These are phyloP conservation scores for Xestoiulus laeticollis DNA, from an alignment of 2,888 invertebrate genomes.

Conservation along the genomic window DNA sequence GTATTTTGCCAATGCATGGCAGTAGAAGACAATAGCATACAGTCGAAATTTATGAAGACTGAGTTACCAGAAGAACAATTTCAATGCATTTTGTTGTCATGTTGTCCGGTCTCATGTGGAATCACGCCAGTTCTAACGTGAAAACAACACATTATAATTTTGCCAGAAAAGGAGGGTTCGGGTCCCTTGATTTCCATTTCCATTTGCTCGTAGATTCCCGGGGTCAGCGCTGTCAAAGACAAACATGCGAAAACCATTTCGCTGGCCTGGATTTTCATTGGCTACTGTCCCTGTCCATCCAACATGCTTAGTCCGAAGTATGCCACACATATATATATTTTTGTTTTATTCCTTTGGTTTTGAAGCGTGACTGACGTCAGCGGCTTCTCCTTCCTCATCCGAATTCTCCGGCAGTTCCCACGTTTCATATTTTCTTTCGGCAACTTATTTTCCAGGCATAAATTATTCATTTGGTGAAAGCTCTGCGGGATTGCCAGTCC, in stretches of 20 bases:
- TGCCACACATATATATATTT: not conserved
- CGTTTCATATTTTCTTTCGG: slow-evolving; percentile 34
- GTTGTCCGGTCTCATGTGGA: not conserved
- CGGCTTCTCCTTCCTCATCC: not conserved
- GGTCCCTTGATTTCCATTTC: not conserved
- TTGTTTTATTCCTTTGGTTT: not conserved
- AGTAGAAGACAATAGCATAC: no score
- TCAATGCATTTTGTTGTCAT: not conserved
- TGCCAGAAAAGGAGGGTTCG: not conserved
- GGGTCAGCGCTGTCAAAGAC: not conserved
- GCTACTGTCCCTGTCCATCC: not conserved
- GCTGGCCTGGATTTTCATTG: not conserved
- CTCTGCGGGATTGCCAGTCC: slow-evolving; percentile 12
- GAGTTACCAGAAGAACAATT: not conserved
- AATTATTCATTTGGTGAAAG: slow-evolving; percentile 34
- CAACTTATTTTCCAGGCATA: slow-evolving; percentile 34
- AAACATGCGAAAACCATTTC: not conserved
- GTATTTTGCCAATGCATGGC: no score
- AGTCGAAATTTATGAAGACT: not conserved
- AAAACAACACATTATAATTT: no score
- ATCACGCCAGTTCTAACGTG: no score
- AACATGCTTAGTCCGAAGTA: not conserved
- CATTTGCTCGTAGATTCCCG: not conserved
- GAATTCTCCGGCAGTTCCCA: not conserved
- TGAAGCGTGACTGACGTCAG: not conserved